phyloP scores from a whole-genome alignment of 2,113 vertebrate species.

The Corvus hawaiiensis region DNA sequence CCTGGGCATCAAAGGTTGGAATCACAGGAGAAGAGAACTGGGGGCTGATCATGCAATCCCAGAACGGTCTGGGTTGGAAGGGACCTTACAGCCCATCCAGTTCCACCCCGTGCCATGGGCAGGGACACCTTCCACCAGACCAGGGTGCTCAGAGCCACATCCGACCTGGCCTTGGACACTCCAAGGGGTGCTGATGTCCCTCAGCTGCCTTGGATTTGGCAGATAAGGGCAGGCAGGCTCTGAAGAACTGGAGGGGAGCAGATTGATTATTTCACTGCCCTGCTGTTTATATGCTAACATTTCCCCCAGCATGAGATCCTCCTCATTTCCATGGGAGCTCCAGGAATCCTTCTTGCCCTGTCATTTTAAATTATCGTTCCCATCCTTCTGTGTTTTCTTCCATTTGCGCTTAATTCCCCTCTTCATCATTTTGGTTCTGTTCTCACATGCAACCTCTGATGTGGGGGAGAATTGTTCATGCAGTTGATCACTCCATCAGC shows the following conservation, averaged over 20 bases:
- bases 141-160: neutral
- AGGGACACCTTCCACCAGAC: neutral
- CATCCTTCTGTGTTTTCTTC: neutral
- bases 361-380: neutral
- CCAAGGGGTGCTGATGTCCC: neutral
- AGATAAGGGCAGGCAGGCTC: neutral
- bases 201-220: neutral
- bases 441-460: neutral
- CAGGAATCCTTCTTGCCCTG: constrained; percentile 16
- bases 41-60: neutral
- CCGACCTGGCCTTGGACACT: neutral
- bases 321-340: constrained; percentile 33
- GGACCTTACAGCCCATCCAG: neutral
- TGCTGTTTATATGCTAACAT: neutral
- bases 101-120: neutral
- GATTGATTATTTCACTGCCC: neutral
- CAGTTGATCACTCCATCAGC: neutral
- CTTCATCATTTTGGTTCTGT: neutral
- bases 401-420: constrained; percentile 31
- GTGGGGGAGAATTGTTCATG: neutral
- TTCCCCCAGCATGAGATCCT: neutral
- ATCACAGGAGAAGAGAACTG: neutral
- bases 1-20: neutral
- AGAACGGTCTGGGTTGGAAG: neutral
- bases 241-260: neutral